phyloP scores from a whole-genome alignment of 1,140 invertebrate species.

The Coenobita brevimanus region DNA sequence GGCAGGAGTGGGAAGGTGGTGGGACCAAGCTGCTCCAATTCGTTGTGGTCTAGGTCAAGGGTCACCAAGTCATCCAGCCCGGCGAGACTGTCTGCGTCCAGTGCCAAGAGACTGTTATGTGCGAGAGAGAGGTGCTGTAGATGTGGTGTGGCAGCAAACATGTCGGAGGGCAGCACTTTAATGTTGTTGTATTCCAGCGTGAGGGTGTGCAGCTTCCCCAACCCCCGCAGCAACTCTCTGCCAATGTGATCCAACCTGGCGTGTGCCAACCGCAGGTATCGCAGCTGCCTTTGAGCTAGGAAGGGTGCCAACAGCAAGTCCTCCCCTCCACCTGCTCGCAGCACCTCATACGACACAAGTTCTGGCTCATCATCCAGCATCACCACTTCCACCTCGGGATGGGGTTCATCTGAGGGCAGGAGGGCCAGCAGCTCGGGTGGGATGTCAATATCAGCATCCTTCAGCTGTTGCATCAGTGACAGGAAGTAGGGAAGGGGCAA shows the following conservation, averaged over 20 bases:
- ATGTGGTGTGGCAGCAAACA: slow-evolving; percentile 55
- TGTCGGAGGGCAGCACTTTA: slow-evolving; percentile 48
- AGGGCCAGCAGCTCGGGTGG: slow-evolving; percentile 37
- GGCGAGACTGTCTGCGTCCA: slow-evolving; percentile 45
- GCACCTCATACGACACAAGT: slow-evolving; percentile 56
- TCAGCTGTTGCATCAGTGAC: slow-evolving; percentile 38
- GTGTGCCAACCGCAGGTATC: slow-evolving; percentile 59
- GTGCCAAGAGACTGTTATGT: slow-evolving; percentile 54
- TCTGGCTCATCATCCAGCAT: slow-evolving; percentile 22
- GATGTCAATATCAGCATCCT: slow-evolving; percentile 41
- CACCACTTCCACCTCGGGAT: slow-evolving; percentile 27
- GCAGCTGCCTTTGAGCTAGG: slow-evolving; percentile 30
- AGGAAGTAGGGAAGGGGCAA: slow-evolving; percentile 53
- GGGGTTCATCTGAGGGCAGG: neutral
- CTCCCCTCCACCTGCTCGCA: slow-evolving; percentile 15
- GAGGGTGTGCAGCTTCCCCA: slow-evolving; percentile 45
- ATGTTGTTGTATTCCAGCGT: slow-evolving; percentile 63
- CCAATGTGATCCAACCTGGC: slow-evolving; percentile 56
- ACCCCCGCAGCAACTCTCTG: slow-evolving; percentile 48
- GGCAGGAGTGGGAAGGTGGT: slow-evolving; percentile 48
- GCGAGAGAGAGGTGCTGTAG: slow-evolving; percentile 54
- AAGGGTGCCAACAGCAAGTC: slow-evolving; percentile 54
- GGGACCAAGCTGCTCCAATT: slow-evolving; percentile 47
- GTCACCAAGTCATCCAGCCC: slow-evolving; percentile 57
- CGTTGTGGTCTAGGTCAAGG: slow-evolving; percentile 58